phyloP scores from a whole-genome alignment of 2,113 vertebrate genomes.

The Chionomys nivalis region DNA sequence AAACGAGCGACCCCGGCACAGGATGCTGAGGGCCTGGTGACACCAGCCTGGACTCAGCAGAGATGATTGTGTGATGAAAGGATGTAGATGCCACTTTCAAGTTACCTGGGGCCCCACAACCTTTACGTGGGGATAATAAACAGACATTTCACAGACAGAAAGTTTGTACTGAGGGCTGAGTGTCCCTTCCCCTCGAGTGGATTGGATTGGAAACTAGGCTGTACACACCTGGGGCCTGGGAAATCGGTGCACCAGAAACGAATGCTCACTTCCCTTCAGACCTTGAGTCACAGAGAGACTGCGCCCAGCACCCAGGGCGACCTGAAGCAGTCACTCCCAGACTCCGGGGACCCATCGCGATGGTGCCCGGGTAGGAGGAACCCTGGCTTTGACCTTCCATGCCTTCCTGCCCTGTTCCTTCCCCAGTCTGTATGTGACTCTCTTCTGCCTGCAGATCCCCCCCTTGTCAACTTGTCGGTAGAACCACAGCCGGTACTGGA shows the following conservation, averaged over 20 bases:
- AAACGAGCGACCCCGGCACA: not conserved
- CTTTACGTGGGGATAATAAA: slow-evolving; percentile 64
- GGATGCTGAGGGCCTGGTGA: slow-evolving; percentile 41
- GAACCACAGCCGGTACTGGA: slow-evolving; percentile 97
- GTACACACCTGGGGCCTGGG: not conserved
- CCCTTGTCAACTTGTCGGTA: slow-evolving; percentile 96
- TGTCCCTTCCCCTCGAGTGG: not conserved
- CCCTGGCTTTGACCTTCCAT: not conserved
- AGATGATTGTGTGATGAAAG: slow-evolving; percentile 78
- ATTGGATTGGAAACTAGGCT: not conserved
- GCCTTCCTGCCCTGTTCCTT: not conserved
- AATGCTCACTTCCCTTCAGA: not conserved
- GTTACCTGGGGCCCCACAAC: slow-evolving; percentile 74
- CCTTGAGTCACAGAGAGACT: not conserved
- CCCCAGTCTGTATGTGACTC: not conserved
- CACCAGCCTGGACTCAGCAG: slow-evolving; percentile 64
- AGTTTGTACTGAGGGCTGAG: slow-evolving; percentile 58
- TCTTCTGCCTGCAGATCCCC: slow-evolving; percentile 90
- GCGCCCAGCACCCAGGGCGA: not conserved
- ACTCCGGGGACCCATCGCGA: too few species aligned
- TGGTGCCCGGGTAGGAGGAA: not conserved
- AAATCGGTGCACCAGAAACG: not conserved
- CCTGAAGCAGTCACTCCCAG: not conserved
- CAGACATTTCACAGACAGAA: slow-evolving; percentile 65
- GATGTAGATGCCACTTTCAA: slow-evolving; percentile 76